Percentiles rank a stretch among this genome's conserved stretches.
These are phyloP conservation scores for Diloba caeruleocephala DNA, from an alignment of 2,888 invertebrate species.

Conservation along the genomic window DNA sequence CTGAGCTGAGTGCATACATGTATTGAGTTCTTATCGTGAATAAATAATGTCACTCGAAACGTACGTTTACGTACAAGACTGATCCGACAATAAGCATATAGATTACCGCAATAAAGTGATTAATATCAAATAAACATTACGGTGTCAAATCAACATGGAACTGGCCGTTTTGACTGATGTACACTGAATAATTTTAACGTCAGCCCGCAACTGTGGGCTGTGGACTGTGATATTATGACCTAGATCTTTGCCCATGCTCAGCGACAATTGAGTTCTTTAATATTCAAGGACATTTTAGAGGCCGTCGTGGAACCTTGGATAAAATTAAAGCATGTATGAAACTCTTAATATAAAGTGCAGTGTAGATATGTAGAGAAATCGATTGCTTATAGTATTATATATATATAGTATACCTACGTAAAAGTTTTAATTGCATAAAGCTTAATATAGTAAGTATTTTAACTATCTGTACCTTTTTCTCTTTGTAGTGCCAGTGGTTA, in stretches of 20 bases:
- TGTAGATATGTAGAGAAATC: too few relatives aligned
- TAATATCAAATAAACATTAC: conserved; percentile 38
- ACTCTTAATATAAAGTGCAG: too few relatives aligned
- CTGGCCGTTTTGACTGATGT: conserved; percentile 8
- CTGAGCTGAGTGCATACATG: conserved; percentile 25
- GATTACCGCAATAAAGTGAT: conserved; percentile 45
- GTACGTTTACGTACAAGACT: conserved; percentile 30
- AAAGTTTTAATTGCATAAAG: too few relatives aligned
- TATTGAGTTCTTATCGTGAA: conserved; percentile 57
- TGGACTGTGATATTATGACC: conserved; percentile 43
- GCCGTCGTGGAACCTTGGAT: conserved; percentile 38
- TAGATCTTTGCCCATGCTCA: conserved; percentile 45
- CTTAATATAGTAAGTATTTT: too few relatives aligned
- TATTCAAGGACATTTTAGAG: conserved; percentile 49
- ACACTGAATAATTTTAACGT: conserved; percentile 27
- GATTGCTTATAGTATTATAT: too few relatives aligned
- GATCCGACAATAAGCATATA: conserved; percentile 41
- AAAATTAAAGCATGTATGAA: conserved; percentile 35
- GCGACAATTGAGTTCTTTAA: conserved; percentile 45
- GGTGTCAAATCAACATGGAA: conserved; percentile 8
- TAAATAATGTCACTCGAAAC: conserved; percentile 60
- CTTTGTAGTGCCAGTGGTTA: too few relatives aligned
- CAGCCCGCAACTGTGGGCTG: conserved; percentile 36
- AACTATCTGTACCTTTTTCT: too few relatives aligned
- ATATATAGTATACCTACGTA: too few relatives aligned